These are phyloP conservation scores for Alosa sapidissima DNA, from an alignment of 2,797 vertebrate species.

Conservation along the genomic window DNA sequence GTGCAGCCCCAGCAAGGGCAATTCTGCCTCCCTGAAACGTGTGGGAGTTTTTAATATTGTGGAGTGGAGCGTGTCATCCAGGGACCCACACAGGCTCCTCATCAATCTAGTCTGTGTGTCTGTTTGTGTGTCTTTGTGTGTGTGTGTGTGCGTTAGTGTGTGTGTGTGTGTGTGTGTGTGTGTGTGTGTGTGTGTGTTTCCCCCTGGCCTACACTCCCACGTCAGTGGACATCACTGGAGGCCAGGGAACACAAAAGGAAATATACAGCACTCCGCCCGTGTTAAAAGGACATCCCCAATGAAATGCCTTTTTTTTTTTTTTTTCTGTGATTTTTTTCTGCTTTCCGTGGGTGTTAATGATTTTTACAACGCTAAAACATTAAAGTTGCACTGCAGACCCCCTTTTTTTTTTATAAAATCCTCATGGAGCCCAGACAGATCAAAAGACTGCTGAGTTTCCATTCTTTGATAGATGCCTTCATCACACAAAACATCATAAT, in stretches of 20 bases:
- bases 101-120: constrained; percentile 69
- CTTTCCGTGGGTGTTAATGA: constrained; percentile 17
- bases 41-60: constrained; percentile 81
- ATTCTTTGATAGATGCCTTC: constrained; percentile 18
- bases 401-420: constrained; percentile 11
- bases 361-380: neutral
- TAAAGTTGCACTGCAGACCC: neutral
- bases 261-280: neutral
- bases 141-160: constrained; percentile 1
- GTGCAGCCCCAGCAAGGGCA: constrained; percentile 64
- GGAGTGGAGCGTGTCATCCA: constrained; percentile 66
- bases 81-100: constrained; percentile 75
- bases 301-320: neutral
- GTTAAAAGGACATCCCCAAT: constrained; percentile 3
- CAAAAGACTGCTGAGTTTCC: constrained; percentile 13
- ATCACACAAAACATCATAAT: constrained; percentile 18
- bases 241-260: neutral
- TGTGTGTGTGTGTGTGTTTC: constrained; percentile 39
- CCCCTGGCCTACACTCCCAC: constrained; percentile 24
- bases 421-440: neutral
- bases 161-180: constrained; percentile 5
- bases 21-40: constrained; percentile 67
- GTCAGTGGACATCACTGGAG: neutral
- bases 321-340: constrained; percentile 12
- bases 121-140: neutral